These are phyloP conservation scores for Falcunculus frontatus DNA, from an alignment of 2,113 vertebrate species.

Conservation along the genomic window DNA sequence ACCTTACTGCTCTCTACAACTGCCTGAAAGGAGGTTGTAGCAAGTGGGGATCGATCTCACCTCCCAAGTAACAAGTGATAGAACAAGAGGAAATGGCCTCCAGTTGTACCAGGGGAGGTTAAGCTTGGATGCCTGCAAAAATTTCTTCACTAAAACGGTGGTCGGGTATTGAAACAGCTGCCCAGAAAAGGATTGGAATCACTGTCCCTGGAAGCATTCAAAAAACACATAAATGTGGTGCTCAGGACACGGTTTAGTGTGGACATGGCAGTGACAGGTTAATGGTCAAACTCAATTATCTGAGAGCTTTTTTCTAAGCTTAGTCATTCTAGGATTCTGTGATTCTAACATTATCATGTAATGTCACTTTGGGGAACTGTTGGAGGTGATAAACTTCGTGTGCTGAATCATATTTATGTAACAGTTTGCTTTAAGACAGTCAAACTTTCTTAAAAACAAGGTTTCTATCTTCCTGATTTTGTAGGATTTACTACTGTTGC, in stretches of 20 bases:
- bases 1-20: fast-evolving
- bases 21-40: background rate
- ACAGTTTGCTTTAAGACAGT: background rate
- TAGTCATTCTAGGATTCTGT: background rate
- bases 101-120: background rate
- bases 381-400: background rate
- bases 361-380: background rate
- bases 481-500: background rate
- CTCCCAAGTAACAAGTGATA: background rate
- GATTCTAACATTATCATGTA: background rate
- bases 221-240: background rate
- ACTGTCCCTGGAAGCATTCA: background rate
- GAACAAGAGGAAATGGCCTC: background rate
- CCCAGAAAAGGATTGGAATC: background rate
- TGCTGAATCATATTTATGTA: background rate
- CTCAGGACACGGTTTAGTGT: background rate
- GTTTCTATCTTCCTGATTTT: background rate
- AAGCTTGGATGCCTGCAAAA: background rate
- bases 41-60: background rate
- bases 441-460: background rate
- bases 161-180: background rate
- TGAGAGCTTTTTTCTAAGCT: background rate
- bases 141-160: background rate
- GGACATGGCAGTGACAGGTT: background rate
- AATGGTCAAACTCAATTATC: background rate